phyloP scores from a whole-genome alignment of 2,888 invertebrate genomes.

The Tenthredo scrophulariae region DNA sequence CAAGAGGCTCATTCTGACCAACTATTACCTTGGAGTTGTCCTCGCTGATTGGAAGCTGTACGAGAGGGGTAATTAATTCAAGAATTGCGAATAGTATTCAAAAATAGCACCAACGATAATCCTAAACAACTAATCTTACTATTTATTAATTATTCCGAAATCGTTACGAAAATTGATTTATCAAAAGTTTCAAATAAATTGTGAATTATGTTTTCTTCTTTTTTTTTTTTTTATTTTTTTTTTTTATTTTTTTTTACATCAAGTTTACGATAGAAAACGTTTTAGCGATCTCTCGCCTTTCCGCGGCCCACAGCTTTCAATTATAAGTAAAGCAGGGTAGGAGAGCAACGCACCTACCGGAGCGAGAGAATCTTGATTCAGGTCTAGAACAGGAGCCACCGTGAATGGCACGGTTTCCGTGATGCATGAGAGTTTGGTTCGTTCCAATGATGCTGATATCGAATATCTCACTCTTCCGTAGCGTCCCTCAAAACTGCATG shows the following conservation, averaged over 20 bases:
- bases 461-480: constrained; percentile 78
- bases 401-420: constrained; percentile 77
- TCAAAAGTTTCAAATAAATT: background rate
- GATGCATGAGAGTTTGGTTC: constrained; percentile 62
- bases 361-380: constrained; percentile 76
- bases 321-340: constrained; percentile 26
- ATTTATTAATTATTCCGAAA: background rate
- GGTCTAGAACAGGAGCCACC: constrained; percentile 77
- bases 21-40: constrained; percentile 67
- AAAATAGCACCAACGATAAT: background rate
- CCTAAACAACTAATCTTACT: background rate
- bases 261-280: background rate
- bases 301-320: background rate
- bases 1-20: constrained; percentile 71
- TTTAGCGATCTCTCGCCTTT: background rate
- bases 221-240: too few species aligned
- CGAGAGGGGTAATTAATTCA: background rate
- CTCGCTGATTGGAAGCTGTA: constrained; percentile 69
- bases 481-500: constrained; percentile 77
- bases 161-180: background rate
- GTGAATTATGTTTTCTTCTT: too few species aligned
- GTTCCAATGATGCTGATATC: constrained; percentile 76
- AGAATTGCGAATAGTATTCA: background rate
- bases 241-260: background rate
- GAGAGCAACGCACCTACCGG: constrained; percentile 63